Evolutionary conservation across 2,797 vertebrate genomes (phyloP), one percentile per base, ranked within the genome.

Genomic region (Chelidonichthys spinosus): DNA sequence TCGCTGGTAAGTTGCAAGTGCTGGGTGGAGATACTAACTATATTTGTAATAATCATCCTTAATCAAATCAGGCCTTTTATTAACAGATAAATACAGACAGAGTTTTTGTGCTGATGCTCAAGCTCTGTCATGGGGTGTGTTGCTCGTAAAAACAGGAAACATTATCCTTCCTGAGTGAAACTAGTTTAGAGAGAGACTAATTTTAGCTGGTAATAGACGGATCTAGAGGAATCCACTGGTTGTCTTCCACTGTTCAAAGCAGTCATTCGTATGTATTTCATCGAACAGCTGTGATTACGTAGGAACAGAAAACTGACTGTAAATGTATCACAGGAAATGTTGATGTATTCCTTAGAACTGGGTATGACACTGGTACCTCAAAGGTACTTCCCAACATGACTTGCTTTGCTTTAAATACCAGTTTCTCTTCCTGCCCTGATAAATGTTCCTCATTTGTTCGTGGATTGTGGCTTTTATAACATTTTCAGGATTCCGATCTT

Each of bases 121-220:
- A 11, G 4, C n/a, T 3, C 4, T 18, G 6, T 40, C 37, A 39
- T 5, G 0, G 14, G 25, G 3, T 67, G n/a, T 32, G 17, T 17
- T 2, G 5, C 44, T 65, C 14, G 36, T 14, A 53, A 18, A 55
- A 76, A 65, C 61, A 82, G 59, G 68, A 83, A 69, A 54, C 37
- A 8, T 18, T 35, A 10, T 47, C 17, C 43, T 72, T 75, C 52
- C 53, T 63, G 11, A 15, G 4, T 78, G 37, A 81, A 69, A 75
- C 17, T 63, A 25, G 11, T 42, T 40, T 25, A 40, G 40, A 40
- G 0, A 15, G 3, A 25, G 5, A 2, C 53, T 25, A 25, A 25
- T 25, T 25, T 25, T 25, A 25, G 13, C 33, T 37, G 17, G 5
- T 2, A 15, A 32, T 2, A 33, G 17, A 62, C 25, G 25, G 25